These are phyloP conservation scores for Fissipunctia ypsillon DNA, from an alignment of 2,888 invertebrate genomes.

Conservation along the genomic window DNA sequence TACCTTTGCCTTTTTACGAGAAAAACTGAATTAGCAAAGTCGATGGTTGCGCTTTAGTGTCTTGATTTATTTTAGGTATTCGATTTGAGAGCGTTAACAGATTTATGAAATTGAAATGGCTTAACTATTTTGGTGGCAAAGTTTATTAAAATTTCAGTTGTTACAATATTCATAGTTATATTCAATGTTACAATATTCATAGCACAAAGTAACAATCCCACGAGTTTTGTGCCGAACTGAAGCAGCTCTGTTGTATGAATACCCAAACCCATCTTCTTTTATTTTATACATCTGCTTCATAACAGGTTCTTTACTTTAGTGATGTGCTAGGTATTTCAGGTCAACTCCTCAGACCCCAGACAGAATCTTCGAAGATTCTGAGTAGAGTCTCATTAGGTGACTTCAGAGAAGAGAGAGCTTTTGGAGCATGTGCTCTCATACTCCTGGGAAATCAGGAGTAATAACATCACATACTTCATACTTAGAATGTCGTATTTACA, in stretches of 20 bases:
- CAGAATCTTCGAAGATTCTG: background rate
- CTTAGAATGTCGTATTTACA: no score
- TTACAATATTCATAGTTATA: no score
- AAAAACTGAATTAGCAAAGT: conserved; percentile 62
- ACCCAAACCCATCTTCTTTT: background rate
- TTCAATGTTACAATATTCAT: background rate
- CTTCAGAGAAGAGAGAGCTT: background rate
- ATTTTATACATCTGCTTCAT: background rate
- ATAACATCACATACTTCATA: no score
- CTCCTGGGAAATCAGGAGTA: background rate
- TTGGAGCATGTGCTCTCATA: background rate
- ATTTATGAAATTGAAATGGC: background rate
- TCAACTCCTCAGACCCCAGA: background rate
- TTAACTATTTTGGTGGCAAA: background rate
- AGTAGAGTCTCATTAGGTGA: background rate
- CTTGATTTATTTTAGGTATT: conserved; percentile 10
- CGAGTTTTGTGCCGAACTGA: background rate
- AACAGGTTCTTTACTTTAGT: background rate
- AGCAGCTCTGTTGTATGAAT: background rate
- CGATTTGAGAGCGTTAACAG: no score
- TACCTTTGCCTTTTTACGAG: conserved; percentile 66
- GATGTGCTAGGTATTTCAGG: background rate
- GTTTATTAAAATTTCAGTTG: background rate
- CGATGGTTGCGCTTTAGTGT: conserved; percentile 27
- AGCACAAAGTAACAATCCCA: background rate